phyloP scores from a whole-genome alignment of 1,140 invertebrate species.

The Drosophila parabipectinata region DNA sequence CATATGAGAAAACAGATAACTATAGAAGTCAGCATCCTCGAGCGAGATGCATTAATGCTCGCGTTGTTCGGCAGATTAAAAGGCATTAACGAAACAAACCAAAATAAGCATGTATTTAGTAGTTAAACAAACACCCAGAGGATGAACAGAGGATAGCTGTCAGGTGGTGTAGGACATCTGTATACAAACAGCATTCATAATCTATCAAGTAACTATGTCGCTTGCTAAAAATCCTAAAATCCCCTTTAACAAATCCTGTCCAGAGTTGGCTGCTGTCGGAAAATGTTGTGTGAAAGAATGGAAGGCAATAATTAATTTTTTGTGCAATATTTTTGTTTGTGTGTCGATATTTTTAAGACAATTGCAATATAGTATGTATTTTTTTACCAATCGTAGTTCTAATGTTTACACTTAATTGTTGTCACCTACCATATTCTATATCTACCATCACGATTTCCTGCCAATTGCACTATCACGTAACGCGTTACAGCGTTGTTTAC shows the following conservation, averaged over 20 bases:
- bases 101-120: constrained; percentile 71
- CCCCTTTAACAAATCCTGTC: constrained; percentile 56
- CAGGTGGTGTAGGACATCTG: constrained; percentile 32
- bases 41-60: constrained; percentile 36
- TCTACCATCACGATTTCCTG: not conserved
- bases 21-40: constrained; percentile 41
- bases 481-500: constrained; percentile 5
- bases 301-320: not conserved
- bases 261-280: constrained; percentile 54
- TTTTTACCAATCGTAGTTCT: not conserved
- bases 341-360: constrained; percentile 39
- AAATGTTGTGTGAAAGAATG: constrained; percentile 25
- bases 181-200: constrained; percentile 16
- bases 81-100: constrained; percentile 66
- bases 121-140: constrained; percentile 43
- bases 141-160: constrained; percentile 4
- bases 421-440: not conserved
- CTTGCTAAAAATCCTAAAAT: not conserved
- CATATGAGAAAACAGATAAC: constrained; percentile 57
- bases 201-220: constrained; percentile 1
- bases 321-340: constrained; percentile 54
- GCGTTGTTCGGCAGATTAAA: constrained; percentile 39
- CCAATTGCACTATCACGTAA: constrained; percentile 2
- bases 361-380: constrained; percentile 16
- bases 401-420: not conserved